Evolutionary conservation across 2,113 vertebrate genomes (phyloP).

Genomic region (Galeopterus variegatus): DNA sequence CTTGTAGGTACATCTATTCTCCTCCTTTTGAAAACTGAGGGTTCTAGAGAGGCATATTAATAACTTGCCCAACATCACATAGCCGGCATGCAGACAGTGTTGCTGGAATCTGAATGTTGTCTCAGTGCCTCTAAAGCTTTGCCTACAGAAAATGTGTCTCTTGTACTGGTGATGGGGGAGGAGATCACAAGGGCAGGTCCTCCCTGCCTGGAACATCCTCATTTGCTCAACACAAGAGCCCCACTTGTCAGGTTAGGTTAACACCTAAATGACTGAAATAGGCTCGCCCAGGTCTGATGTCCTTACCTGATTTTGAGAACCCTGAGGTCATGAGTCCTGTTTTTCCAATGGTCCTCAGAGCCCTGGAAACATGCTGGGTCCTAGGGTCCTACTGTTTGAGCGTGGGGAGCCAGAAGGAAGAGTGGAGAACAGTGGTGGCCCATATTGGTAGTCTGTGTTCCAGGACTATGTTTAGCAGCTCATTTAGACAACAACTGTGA

Average conservation of each 20-base stretch:
- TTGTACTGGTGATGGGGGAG: background rate
- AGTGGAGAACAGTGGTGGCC: background rate
- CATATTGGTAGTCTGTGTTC: background rate
- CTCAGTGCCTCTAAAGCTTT: background rate
- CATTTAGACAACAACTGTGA: constrained; percentile 49
- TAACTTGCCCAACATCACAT: background rate
- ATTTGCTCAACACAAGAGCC: background rate
- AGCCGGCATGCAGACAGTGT: background rate
- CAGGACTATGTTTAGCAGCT: constrained; percentile 54
- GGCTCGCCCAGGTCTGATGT: background rate
- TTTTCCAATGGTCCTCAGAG: background rate
- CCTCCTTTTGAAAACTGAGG: background rate
- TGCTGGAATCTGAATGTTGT: background rate
- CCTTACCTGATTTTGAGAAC: background rate
- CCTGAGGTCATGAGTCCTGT: background rate
- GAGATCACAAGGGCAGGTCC: background rate
- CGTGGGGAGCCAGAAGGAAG: background rate
- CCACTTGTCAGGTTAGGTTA: background rate
- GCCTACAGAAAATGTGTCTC: background rate
- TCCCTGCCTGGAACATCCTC: background rate
- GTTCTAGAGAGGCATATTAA: background rate
- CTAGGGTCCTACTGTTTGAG: background rate
- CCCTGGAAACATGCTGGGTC: background rate
- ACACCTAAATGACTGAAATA: background rate
- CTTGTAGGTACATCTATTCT: background rate